Evolutionary conservation across 92 coral and sea anemone species (phyloP), one percentile per base, ranked within the genome.

Genomic region (Meandrina meandrites): DNA sequence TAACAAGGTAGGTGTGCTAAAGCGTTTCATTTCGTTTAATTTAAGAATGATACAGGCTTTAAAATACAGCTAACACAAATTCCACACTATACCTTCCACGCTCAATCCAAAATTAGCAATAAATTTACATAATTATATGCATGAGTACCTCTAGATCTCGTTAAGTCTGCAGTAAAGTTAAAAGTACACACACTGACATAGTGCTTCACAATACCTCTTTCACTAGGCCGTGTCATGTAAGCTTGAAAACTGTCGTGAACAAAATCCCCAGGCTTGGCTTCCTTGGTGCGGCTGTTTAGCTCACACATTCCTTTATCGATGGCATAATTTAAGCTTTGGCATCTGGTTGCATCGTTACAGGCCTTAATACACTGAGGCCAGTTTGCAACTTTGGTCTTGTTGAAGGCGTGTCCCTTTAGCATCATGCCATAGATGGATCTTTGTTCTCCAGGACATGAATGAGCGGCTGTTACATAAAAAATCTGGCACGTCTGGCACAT

Each of bases 241-340:
- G 34, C 6, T 60, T 74, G 73, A 24, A 37, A 30, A 3, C 31
- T 32, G 34, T n/a, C 50, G 2, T 53, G 34, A n/a, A 66, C 24
- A 28, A 40, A 66, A 37, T 81, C 56, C 5, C 42, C 57, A 24
- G 60, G 84, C 66, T 71, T 64, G 4, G 76, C 76, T 27, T 81
- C 62, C 40, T 64, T 81, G 13, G 84, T 64, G 27, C 84, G 74
- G 15, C 47, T 66, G 56, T 64, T 81, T 16, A 81, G 27, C 37
- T 81, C 84, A 17, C 84, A 81, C 0, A 62, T 16, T 0, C n/a
- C 27, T 62, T 40, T 34, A 45, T 34, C 19, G 5, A 81, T 66
- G 60, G 40, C 84, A 32, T 81, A 81, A 81, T 81, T 81, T 3
- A 64, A 14, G 58, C 84, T 81, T 36, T 81, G 84, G 12, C 84